phyloP scores from a whole-genome alignment of 2,113 vertebrate species.

The Calyptommatus sinebrachiatus region DNA sequence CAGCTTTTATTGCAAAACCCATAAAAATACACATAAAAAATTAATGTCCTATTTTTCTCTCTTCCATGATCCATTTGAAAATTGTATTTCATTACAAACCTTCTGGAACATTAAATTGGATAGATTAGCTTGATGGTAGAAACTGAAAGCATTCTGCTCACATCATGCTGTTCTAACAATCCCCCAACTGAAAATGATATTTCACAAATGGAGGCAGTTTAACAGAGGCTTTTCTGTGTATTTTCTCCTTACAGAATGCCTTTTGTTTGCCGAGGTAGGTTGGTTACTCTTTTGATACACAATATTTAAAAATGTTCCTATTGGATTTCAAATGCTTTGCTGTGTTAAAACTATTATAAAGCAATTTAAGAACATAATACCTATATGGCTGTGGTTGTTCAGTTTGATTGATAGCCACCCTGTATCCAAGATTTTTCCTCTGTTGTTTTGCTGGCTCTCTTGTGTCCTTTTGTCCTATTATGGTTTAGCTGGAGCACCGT shows the following conservation, averaged over 20 bases:
- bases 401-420: conserved; percentile 1
- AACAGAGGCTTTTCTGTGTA: background rate
- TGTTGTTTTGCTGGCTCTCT: background rate
- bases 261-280: background rate
- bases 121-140: conserved; percentile 24
- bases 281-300: background rate
- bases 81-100: conserved; percentile 21
- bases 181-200: conserved; percentile 13
- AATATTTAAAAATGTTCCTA: conserved; percentile 1
- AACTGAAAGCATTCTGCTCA: conserved; percentile 25
- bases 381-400: background rate
- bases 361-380: background rate
- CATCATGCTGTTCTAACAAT: conserved; percentile 23
- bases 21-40: conserved; percentile 21
- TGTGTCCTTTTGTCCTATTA: background rate
- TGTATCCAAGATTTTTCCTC: background rate
- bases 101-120: conserved; percentile 30
- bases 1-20: conserved; percentile 15
- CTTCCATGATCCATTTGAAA: conserved; percentile 21
- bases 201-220: conserved; percentile 18
- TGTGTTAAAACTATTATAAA: background rate
- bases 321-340: conserved; percentile 9
- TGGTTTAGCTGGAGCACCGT: background rate
- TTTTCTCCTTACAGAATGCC: background rate
- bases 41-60: conserved; percentile 1